phyloP scores from a whole-genome alignment of 1,140 invertebrate species.

The Drosophila orosa region DNA sequence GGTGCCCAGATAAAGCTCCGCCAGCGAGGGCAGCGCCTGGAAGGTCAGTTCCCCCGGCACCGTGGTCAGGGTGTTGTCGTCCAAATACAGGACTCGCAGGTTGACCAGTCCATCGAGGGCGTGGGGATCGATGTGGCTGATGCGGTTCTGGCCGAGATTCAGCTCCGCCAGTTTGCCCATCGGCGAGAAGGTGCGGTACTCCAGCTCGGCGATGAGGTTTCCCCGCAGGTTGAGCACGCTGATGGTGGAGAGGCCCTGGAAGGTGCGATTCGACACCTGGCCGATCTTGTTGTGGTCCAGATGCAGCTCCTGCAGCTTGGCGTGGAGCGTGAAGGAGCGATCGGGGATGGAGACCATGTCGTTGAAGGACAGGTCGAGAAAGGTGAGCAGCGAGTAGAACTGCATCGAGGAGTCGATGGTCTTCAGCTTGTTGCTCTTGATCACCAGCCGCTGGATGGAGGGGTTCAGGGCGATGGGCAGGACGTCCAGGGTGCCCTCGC shows the following conservation, averaged over 20 bases:
- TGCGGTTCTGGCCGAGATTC: constrained; percentile 94
- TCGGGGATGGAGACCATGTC: constrained; percentile 91
- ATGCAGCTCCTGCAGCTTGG: constrained; percentile 92
- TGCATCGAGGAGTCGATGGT: constrained; percentile 93
- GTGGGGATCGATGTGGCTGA: constrained; percentile 90
- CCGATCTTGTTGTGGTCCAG: constrained; percentile 94
- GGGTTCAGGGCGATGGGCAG: constrained; percentile 96
- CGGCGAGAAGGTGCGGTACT: constrained; percentile 90
- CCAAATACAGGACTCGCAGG: constrained; percentile 91
- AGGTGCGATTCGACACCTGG: constrained; percentile 90
- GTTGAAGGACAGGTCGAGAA: constrained; percentile 93
- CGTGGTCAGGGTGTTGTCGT: constrained; percentile 92
- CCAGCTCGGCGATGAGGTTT: constrained; percentile 92
- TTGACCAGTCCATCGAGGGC: constrained; percentile 91
- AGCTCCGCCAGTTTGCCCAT: constrained; percentile 92
- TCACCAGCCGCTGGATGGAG: constrained; percentile 91
- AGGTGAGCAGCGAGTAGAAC: constrained; percentile 93
- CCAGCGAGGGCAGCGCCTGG: constrained; percentile 89
- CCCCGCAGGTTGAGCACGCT: constrained; percentile 92
- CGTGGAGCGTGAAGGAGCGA: constrained; percentile 91
- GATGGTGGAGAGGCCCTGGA: constrained; percentile 90
- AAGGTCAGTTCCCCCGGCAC: constrained; percentile 90
- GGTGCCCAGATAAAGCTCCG: constrained; percentile 92
- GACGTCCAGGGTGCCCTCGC: constrained; percentile 93
- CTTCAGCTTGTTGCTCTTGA: constrained; percentile 94